A percentile compares a stretch with the other conserved stretches of the same genome.
Conservation (phyloP, 2,888 invertebrate species). For the Athetis lepigone region DNA sequence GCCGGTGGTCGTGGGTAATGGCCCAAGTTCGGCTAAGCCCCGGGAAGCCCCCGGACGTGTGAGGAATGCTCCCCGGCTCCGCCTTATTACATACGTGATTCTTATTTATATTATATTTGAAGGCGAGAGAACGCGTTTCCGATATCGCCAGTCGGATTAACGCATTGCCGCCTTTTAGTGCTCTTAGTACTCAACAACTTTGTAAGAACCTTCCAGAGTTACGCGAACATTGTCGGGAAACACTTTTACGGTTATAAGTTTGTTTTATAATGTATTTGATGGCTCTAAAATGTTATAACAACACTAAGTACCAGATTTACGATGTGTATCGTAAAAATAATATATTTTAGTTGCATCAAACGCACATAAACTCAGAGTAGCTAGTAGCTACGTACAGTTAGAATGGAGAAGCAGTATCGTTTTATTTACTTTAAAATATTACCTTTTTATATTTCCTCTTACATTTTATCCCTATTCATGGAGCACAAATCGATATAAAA, state of each 20-base stretch:
- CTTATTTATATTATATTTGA: constrained; percentile 89
- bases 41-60: constrained; percentile 85
- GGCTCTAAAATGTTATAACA: constrained; percentile 59
- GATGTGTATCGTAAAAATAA: constrained; percentile 49
- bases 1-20: constrained; percentile 80
- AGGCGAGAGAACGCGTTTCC: constrained; percentile 72
- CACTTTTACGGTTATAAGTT: constrained; percentile 66
- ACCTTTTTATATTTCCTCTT: constrained; percentile 62
- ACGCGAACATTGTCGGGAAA: constrained; percentile 64
- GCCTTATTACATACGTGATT: constrained; percentile 90
- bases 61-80: constrained; percentile 82
- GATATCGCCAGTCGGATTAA: constrained; percentile 85
- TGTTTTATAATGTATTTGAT: constrained; percentile 65
- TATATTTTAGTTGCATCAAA: constrained; percentile 54
- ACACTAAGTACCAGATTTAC: constrained; percentile 54
- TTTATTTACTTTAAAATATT: constrained; percentile 60
- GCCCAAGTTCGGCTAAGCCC: constrained; percentile 86
- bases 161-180: constrained; percentile 80
- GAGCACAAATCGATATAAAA: constrained; percentile 79
- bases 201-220: constrained; percentile 78
- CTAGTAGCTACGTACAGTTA: constrained; percentile 29
- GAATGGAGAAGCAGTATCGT: constrained; percentile 32
- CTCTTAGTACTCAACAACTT: constrained; percentile 78
- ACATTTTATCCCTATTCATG: constrained; percentile 70
- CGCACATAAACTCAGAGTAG: constrained; percentile 40